Conservation (phyloP, 2,888 invertebrate species). For the Escarpia spicata region DNA sequence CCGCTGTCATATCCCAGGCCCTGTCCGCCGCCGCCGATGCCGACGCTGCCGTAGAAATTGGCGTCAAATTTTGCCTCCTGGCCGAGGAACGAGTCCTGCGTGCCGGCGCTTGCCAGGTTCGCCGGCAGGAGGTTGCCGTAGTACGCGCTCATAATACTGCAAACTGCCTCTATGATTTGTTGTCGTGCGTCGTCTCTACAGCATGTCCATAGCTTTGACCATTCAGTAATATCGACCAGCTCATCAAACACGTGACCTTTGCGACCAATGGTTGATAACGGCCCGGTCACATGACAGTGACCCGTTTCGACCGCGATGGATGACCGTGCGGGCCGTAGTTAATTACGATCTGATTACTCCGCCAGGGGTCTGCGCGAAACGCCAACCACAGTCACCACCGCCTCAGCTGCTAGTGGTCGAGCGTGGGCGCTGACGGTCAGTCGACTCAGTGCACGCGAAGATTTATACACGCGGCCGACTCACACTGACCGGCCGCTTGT, state of each 20-base stretch:
- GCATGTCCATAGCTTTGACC: slow-evolving; percentile 16
- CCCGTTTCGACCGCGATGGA: background rate
- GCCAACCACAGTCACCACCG: background rate
- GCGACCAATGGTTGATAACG: slow-evolving; percentile 10
- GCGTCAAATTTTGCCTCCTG: slow-evolving; percentile 35
- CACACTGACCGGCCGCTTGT: background rate
- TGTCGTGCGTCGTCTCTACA: slow-evolving; percentile 16
- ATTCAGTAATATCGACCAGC: slow-evolving; percentile 16
- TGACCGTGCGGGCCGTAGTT: slow-evolving; percentile 1
- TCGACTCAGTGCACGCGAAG: background rate
- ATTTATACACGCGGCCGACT: background rate
- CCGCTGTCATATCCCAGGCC: slow-evolving; percentile 21
- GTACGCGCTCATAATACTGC: slow-evolving; percentile 38
- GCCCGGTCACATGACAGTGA: slow-evolving; percentile 13
- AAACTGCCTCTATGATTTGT: slow-evolving; percentile 16
- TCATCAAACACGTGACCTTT: slow-evolving; percentile 13
- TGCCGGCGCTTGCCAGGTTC: slow-evolving; percentile 32
- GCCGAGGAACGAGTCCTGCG: slow-evolving; percentile 26
- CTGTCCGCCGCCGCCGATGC: slow-evolving; percentile 17
- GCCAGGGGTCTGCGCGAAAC: background rate
- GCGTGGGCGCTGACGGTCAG: background rate
- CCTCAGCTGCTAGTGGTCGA: background rate
- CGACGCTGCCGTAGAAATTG: slow-evolving; percentile 29
- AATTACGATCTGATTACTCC: slow-evolving; percentile 16
- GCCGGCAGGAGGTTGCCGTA: slow-evolving; percentile 40